These are phyloP conservation scores for Columbina picui DNA, from an alignment of 2,113 vertebrate genomes.

Conservation along the genomic window DNA sequence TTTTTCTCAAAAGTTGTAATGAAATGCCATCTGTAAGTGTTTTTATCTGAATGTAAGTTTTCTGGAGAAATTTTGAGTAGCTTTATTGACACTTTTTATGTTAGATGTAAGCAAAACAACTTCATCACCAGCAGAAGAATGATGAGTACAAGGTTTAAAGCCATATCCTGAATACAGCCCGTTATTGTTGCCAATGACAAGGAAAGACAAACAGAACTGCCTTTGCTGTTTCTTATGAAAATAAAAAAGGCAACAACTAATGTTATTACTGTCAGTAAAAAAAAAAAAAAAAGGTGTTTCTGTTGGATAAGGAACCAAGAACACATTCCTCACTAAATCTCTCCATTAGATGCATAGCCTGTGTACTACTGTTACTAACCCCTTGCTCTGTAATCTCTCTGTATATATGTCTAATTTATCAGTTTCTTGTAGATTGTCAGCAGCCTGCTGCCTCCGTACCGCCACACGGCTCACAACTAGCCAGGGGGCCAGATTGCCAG, in stretches of 20 bases:
- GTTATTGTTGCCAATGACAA: neutral
- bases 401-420: slow-evolving; percentile 99
- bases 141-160: neutral
- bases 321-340: slow-evolving; percentile 81
- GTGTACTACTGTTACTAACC: slow-evolving; percentile 77
- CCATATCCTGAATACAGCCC: neutral
- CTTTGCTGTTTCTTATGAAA: neutral
- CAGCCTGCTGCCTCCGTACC: slow-evolving; percentile 98
- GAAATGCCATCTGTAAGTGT: neutral
- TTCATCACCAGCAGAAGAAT: neutral
- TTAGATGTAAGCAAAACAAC: neutral
- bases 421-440: slow-evolving; percentile 99
- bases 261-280: neutral
- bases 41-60: neutral
- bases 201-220: neutral
- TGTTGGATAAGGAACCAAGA: slow-evolving; percentile 31
- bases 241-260: neutral
- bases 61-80: neutral
- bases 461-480: slow-evolving; percentile 94
- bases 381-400: slow-evolving; percentile 86
- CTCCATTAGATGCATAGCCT: slow-evolving; percentile 58
- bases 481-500: slow-evolving; percentile 85
- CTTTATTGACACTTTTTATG: neutral
- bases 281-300: slow-evolving; percentile 27
- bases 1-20: neutral